These are phyloP conservation scores for Pyrgus malvae DNA, from an alignment of 2,888 invertebrate species.

Conservation along the genomic window DNA sequence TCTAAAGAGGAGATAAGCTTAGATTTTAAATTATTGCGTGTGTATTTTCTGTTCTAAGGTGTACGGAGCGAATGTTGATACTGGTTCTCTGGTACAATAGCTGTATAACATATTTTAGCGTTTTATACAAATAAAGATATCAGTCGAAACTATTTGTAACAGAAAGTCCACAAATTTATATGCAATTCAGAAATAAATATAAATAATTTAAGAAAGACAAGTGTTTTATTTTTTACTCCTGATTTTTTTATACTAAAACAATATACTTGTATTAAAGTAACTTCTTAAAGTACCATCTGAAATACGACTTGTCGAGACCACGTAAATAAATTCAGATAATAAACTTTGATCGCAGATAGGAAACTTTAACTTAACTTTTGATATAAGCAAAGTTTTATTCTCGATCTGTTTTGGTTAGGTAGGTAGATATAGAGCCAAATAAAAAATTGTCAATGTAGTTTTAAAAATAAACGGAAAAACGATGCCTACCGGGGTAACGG, in stretches of 20 bases:
- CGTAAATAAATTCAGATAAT: too few species aligned
- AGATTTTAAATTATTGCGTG: conserved; percentile 79
- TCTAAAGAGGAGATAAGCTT: conserved; percentile 65
- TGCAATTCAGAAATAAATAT: conserved; percentile 78
- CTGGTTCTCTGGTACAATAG: conserved; percentile 70
- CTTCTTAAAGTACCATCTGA: too few species aligned
- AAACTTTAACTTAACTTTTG: too few species aligned
- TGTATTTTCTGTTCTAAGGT: conserved; percentile 69
- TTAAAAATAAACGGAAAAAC: too few species aligned
- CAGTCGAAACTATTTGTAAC: conserved; percentile 79
- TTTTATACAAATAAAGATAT: conserved; percentile 76
- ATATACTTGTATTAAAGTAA: too few species aligned
- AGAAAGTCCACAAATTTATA: conserved; percentile 82
- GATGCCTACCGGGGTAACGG: too few species aligned
- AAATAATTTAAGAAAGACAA: conserved; percentile 71
- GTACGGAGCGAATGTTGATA: conserved; percentile 58
- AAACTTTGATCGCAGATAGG: too few species aligned
- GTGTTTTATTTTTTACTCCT: conserved; percentile 45
- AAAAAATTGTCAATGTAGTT: too few species aligned
- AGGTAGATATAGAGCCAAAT: too few species aligned
- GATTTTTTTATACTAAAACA: background rate
- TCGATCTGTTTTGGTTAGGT: too few species aligned
- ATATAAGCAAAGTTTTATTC: too few species aligned
- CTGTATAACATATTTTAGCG: conserved; percentile 72
- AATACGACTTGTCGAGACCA: too few species aligned